phyloP scores from a whole-genome alignment of 2,888 invertebrate species.

The Zaprionus obscuricornis region DNA sequence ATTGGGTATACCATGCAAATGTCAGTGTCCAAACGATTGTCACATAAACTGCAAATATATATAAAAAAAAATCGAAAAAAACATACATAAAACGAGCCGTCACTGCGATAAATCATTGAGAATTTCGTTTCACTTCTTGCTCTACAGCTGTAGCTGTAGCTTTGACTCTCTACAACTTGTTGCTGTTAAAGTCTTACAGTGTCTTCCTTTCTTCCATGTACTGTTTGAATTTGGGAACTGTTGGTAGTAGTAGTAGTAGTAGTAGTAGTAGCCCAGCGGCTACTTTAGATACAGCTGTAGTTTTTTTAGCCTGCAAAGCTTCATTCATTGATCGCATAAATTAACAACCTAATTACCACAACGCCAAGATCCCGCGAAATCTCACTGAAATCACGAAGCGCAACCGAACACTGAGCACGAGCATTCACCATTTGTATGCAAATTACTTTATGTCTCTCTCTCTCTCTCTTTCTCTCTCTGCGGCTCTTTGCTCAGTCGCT shows the following conservation, averaged over 20 bases:
- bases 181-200: neutral
- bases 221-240: neutral
- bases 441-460: slow-evolving; percentile 55
- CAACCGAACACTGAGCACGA: slow-evolving; percentile 74
- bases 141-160: too few relatives aligned
- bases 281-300: neutral
- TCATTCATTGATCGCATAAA: slow-evolving; percentile 72
- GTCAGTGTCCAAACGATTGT: slow-evolving; percentile 65
- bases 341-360: slow-evolving; percentile 71
- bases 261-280: neutral
- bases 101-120: slow-evolving; percentile 68
- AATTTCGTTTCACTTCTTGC: too few relatives aligned
- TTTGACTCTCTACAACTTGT: too few relatives aligned
- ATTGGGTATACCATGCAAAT: slow-evolving; percentile 48
- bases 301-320: neutral
- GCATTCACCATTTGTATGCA: slow-evolving; percentile 78
- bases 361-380: slow-evolving; percentile 48
- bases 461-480: slow-evolving; percentile 2
- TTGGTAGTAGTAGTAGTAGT: too few relatives aligned
- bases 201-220: neutral
- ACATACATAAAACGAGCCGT: slow-evolving; percentile 75
- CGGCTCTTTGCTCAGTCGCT: neutral
- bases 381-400: slow-evolving; percentile 71
- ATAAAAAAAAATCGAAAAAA: too few relatives aligned
- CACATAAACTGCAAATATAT: slow-evolving; percentile 70